Evolutionary conservation across 92 coral and sea anemone genomes (phyloP).

Genomic region (Paramuricea clavata): DNA sequence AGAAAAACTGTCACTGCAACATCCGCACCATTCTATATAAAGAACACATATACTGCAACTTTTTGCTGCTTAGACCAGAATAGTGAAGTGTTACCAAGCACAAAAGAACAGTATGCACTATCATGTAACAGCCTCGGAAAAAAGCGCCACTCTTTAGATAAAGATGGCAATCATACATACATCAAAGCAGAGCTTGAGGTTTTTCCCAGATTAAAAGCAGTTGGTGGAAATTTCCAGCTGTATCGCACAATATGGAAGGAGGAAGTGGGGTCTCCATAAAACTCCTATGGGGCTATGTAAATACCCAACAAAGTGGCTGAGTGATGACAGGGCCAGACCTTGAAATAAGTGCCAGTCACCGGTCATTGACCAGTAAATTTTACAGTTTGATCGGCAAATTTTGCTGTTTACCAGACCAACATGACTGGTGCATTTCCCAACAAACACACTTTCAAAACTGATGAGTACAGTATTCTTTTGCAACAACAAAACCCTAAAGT

Average conservation of each 20-base stretch:
- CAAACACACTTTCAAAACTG: no score
- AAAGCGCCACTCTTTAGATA: constrained; percentile 43
- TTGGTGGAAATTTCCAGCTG: constrained; percentile 45
- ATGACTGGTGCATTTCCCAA: no score
- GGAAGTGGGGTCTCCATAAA: constrained; percentile 45
- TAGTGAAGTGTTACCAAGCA: constrained; percentile 30
- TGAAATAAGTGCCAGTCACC: no score
- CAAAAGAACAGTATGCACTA: constrained; percentile 43
- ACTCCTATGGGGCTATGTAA: constrained; percentile 54
- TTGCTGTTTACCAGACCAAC: no score
- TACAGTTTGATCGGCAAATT: no score
- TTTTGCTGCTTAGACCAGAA: constrained; percentile 48
- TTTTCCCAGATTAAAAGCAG: constrained; percentile 52
- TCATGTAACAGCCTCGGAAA: constrained; percentile 50
- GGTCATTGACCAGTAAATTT: no score
- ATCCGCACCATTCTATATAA: constrained; percentile 20
- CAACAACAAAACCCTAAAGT: no score
- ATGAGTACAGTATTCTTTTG: no score
- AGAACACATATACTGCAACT: constrained; percentile 31
- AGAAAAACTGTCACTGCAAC: not conserved
- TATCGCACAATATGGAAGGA: constrained; percentile 48
- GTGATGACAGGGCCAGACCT: constrained; percentile 32
- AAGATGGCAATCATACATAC: constrained; percentile 51
- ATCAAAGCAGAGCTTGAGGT: constrained; percentile 45
- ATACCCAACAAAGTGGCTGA: constrained; percentile 48